Conservation (phyloP, 35 echinoderm and acorn worm species). For the Stichopus chloronotus region DNA sequence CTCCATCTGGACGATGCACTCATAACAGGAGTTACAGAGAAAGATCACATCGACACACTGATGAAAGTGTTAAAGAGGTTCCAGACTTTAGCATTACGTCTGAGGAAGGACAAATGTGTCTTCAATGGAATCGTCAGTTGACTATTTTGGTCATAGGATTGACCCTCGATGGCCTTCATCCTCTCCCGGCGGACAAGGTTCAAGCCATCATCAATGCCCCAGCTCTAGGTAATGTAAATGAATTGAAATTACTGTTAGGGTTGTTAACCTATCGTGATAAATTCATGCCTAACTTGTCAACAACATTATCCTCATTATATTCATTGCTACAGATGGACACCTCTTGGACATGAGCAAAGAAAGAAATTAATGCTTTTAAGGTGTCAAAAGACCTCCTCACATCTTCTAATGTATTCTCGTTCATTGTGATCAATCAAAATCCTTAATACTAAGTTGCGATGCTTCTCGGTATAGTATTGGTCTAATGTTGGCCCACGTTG, state of each 20-base stretch:
- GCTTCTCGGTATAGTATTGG: slow-evolving; percentile 61
- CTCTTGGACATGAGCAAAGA: slow-evolving; percentile 48
- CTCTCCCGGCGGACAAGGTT: slow-evolving; percentile 48
- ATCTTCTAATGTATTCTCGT: slow-evolving; percentile 58
- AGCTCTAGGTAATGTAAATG: slow-evolving; percentile 47
- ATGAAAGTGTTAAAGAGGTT: slow-evolving; percentile 29
- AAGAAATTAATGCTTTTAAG: slow-evolving; percentile 56
- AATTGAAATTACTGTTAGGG: slow-evolving; percentile 57
- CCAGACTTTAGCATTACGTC: not conserved
- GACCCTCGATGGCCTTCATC: slow-evolving; percentile 54
- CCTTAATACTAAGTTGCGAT: slow-evolving; percentile 51
- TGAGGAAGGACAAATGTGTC: slow-evolving; percentile 28
- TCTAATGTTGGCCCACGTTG: slow-evolving; percentile 56
- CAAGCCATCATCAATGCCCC: slow-evolving; percentile 49
- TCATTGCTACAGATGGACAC: not conserved
- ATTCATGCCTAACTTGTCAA: slow-evolving; percentile 52
- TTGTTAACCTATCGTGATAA: slow-evolving; percentile 71
- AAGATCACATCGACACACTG: slow-evolving; percentile 40
- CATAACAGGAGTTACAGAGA: slow-evolving; percentile 28
- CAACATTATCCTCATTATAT: slow-evolving; percentile 49
- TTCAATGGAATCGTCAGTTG: slow-evolving; percentile 41
- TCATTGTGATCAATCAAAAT: slow-evolving; percentile 50
- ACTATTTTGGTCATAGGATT: slow-evolving; percentile 63
- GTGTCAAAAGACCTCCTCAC: slow-evolving; percentile 57
- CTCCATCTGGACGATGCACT: slow-evolving; percentile 64